A percentile compares a stretch with the other conserved stretches of the same genome.
phyloP scores from a whole-genome alignment of 2,113 vertebrate species.

The Capra hircus region DNA sequence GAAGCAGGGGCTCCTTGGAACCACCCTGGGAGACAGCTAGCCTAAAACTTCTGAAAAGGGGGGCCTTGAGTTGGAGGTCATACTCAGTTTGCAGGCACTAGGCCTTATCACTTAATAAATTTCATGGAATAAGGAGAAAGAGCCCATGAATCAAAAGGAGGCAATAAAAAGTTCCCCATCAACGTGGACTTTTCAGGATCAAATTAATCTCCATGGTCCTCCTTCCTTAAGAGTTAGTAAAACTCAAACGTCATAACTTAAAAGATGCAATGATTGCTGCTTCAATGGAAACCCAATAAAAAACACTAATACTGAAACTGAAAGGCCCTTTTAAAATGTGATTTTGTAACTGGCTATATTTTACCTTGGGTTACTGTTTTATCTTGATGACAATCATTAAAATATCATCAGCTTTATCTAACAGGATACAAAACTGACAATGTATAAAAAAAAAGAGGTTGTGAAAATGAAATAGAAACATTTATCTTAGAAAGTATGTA shows the following conservation, averaged over 20 bases:
- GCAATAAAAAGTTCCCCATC: background rate
- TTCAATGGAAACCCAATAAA: background rate
- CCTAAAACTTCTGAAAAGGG: background rate
- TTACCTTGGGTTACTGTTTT: background rate
- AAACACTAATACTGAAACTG: background rate
- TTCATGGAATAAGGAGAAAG: background rate
- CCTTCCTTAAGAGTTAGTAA: background rate
- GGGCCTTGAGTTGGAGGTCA: background rate
- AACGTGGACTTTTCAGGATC: background rate
- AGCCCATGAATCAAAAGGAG: background rate
- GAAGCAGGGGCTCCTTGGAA: background rate
- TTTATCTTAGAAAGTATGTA: background rate
- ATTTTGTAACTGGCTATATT: background rate
- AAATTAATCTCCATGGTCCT: background rate
- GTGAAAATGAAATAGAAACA: background rate
- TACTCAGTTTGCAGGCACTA: background rate
- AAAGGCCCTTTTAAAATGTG: background rate
- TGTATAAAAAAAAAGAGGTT: background rate
- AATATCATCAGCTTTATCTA: background rate
- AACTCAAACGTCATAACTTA: background rate
- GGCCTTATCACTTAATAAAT: background rate
- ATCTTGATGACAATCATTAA: background rate
- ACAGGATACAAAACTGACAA: background rate
- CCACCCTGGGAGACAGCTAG: background rate
- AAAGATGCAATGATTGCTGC: background rate